Base-by-base conservation (phyloP, 1,140 invertebrate genomes). In the Temnothorax longispinosus region DNA sequence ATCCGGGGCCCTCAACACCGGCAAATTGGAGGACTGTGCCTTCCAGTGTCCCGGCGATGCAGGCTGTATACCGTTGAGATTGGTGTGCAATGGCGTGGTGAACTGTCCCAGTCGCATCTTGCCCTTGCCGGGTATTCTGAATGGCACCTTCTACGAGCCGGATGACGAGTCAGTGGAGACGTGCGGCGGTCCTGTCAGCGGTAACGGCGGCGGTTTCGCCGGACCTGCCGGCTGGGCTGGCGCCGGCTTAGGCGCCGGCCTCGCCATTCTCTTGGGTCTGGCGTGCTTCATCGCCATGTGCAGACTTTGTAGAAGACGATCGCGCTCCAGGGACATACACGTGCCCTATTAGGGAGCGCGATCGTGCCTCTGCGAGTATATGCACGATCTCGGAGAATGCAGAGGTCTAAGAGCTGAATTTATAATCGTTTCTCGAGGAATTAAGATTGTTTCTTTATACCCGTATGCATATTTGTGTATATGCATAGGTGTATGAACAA, bases 1-100 rank as follows among this genome's bases (percentile, higher is more conserved):
- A 11, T 97, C 98, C 87, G 98, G 98, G 0, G 97, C 97, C n/a
- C 92, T 98, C 54, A 97, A 97, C 95, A 97, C 97, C 96, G 97
- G 85, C 96, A 98, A 94, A 95, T 92, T 95, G 0, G 96, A 96
- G 75, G 96, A 96, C 67, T 98, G 98, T 91, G 97, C 97, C 86
- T 99, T 98, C 90, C 96, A 97, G 65, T 99, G 98, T 95, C 98
- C 98, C 0, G 98, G 97, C 8, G 97, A 98, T 81, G 96, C 97
- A 44, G 97, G 97, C 2, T 99, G 98, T 92, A 98, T 99, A 90
- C 97, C 98, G 1, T 96, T 96, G 8, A 96, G 97, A 88, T 95
- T 98, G 15, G 96, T 98, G 0, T 99, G 98, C 93, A 98, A 99
- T 92, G 98, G 98, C 13, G 96, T 98, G 1, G 96, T 98, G 1